phyloP scores from a whole-genome alignment of 2,888 invertebrate genomes.

The Agonum fuliginosum region DNA sequence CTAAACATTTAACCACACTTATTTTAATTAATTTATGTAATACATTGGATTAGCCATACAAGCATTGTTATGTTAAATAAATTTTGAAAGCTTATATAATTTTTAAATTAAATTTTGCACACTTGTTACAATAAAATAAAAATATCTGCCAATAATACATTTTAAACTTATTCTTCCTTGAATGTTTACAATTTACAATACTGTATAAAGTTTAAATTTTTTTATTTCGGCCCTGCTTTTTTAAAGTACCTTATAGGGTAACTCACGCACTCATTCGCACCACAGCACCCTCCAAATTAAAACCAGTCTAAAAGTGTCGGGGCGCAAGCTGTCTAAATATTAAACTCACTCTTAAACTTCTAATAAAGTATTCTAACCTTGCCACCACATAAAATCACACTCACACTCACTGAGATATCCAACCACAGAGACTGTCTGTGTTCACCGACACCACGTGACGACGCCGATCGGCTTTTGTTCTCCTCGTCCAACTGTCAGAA shows the following conservation, averaged over 20 bases:
- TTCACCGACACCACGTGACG: constrained; percentile 1
- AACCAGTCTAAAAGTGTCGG: constrained; percentile 6
- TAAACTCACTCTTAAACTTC: constrained; percentile 15
- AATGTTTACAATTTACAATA: not conserved
- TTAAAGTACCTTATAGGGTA: constrained; percentile 3
- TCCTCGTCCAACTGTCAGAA: constrained; percentile 2
- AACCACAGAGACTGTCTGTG: constrained; percentile 1
- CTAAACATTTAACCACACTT: no score
- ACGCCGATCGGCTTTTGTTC: constrained; percentile 21
- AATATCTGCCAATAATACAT: no score
- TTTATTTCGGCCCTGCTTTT: constrained; percentile 5
- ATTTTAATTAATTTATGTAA: no score
- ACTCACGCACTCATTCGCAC: not conserved
- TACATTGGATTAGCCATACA: no score
- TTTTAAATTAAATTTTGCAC: no score
- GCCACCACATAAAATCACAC: not conserved
- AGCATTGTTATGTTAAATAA: no score
- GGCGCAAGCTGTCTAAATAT: constrained; percentile 43
- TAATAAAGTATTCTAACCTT: constrained; percentile 27
- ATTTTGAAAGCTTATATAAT: no score
- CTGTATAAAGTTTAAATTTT: not conserved
- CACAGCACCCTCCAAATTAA: constrained; percentile 41
- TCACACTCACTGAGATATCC: not conserved
- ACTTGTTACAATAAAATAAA: no score
- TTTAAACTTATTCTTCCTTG: not conserved